Evolutionary conservation across 2,797 vertebrate genomes (phyloP), one percentile per base, ranked within the genome.

Genomic region (Crypturellus tataupa): DNA sequence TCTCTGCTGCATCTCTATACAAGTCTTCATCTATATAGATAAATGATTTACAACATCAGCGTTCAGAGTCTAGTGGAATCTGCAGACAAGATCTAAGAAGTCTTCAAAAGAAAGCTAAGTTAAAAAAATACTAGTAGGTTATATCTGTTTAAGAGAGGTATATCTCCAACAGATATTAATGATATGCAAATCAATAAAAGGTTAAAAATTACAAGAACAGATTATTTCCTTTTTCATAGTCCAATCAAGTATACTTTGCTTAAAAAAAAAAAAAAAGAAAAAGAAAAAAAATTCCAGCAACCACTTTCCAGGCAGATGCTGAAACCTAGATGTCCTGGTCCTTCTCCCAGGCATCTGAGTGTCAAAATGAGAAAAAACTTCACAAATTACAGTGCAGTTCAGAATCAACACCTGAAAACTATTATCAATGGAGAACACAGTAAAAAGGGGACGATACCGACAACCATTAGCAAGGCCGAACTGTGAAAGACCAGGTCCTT

Each of bases 271-370:
- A 46, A 46, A 46, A 46, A 46, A 46, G 20, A 44, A 16, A 44
- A 44, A 18, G 11, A 23, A 47, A 10, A 21, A 6, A 49, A 77
- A 84, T 67, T 10, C 49, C 62, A 86, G 20, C 9, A 88, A 53
- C 31, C 19, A 72, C 20, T 64, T 76, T 76, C 86, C 87, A 82
- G 64, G 9, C 9, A 68, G 93, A 87, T 82, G 51, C 53, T 87
- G 59, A 95, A 95, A 39, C 64, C 80, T 88, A 95, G 93, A 95
- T 86, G 78, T 84, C 81, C 68, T 85, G 80, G 68, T 93, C 33
- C 64, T 86, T 51, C 56, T 95, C 79, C 83, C 84, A 90, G 68
- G 75, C 88, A 71, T 91, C 29, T 18, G 35, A 82, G 17, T 21
- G 7, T 87, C 78, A 68, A 82, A 77, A 86, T 75, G 67, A 90